Conservation (phyloP, 2,113 vertebrate genomes). For the Paraplagusia blochii region DNA sequence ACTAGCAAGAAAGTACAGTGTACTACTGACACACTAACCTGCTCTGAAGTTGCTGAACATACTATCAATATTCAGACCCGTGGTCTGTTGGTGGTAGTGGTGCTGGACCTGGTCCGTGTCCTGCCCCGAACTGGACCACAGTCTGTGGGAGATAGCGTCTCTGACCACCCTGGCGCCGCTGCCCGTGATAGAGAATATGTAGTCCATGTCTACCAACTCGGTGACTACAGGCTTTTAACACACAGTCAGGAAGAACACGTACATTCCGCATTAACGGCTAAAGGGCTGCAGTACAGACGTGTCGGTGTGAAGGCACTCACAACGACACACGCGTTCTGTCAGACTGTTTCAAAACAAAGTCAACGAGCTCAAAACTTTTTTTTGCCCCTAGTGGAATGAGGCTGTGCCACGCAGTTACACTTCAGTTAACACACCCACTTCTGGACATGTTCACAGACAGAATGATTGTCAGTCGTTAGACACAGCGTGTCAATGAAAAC, state of each 20-base stretch:
- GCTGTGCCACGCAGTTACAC: slow-evolving; percentile 1
- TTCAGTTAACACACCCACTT: neutral
- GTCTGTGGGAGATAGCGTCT: slow-evolving; percentile 65
- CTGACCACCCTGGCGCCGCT: slow-evolving; percentile 65
- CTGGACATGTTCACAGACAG: neutral
- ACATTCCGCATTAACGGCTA: neutral
- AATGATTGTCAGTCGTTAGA: too few relatives aligned
- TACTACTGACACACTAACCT: slow-evolving; percentile 40
- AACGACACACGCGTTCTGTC: slow-evolving; percentile 32
- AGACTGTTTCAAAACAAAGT: slow-evolving; percentile 67
- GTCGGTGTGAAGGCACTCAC: neutral
- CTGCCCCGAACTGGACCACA: slow-evolving; percentile 61
- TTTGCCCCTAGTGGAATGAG: slow-evolving; percentile 32
- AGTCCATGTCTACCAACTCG: slow-evolving; percentile 61
- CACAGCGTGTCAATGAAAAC: too few relatives aligned
- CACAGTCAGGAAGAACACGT: neutral
- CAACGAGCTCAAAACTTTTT: slow-evolving; percentile 50
- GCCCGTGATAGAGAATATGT: slow-evolving; percentile 69
- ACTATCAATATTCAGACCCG: neutral
- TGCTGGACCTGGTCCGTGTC: slow-evolving; percentile 25
- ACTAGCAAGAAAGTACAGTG: too few relatives aligned
- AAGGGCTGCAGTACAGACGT: neutral
- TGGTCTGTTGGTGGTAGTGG: neutral
- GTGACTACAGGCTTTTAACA: neutral
- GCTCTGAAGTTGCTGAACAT: slow-evolving; percentile 1